Conservation (phyloP, 2,113 vertebrate species). For the Menidia beryllina region DNA sequence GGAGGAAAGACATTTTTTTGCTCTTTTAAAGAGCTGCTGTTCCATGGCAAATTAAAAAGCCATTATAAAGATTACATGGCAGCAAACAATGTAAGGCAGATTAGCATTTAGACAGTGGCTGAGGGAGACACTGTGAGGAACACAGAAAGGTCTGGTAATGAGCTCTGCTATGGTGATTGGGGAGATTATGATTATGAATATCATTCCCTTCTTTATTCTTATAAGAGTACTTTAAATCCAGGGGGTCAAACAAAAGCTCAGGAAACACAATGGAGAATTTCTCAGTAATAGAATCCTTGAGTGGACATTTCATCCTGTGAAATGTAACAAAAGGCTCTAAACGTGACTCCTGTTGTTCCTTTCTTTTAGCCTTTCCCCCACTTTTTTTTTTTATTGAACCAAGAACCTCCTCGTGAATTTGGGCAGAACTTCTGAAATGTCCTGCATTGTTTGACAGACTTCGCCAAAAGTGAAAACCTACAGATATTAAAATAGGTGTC, state of each 20-base stretch:
- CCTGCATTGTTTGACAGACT: not conserved
- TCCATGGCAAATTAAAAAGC: slow-evolving; percentile 84
- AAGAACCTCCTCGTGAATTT: slow-evolving; percentile 10
- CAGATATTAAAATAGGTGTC: slow-evolving; percentile 13
- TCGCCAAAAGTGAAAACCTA: slow-evolving; percentile 1
- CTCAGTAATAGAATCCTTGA: slow-evolving; percentile 71
- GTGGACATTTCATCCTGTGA: slow-evolving; percentile 66
- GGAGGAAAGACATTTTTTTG: slow-evolving; percentile 69
- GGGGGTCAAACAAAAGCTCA: slow-evolving; percentile 68
- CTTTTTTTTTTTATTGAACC: slow-evolving; percentile 6
- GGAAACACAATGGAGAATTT: slow-evolving; percentile 60
- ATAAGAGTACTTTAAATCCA: slow-evolving; percentile 71
- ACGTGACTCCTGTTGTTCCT: slow-evolving; percentile 16
- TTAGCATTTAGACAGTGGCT: slow-evolving; percentile 80
- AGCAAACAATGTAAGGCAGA: slow-evolving; percentile 81
- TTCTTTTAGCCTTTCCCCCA: not conserved
- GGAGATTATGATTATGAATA: slow-evolving; percentile 82
- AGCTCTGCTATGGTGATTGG: slow-evolving; percentile 76
- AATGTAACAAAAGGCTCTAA: slow-evolving; percentile 29
- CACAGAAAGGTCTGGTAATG: slow-evolving; percentile 80
- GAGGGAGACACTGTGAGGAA: slow-evolving; percentile 71
- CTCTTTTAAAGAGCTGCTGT: slow-evolving; percentile 77
- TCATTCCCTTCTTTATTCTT: slow-evolving; percentile 77
- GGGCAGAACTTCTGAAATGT: not conserved
- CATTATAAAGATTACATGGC: slow-evolving; percentile 82